Evolutionary conservation across 1,140 invertebrate genomes (phyloP).

Genomic region (Plectrocnemia conspersa): DNA sequence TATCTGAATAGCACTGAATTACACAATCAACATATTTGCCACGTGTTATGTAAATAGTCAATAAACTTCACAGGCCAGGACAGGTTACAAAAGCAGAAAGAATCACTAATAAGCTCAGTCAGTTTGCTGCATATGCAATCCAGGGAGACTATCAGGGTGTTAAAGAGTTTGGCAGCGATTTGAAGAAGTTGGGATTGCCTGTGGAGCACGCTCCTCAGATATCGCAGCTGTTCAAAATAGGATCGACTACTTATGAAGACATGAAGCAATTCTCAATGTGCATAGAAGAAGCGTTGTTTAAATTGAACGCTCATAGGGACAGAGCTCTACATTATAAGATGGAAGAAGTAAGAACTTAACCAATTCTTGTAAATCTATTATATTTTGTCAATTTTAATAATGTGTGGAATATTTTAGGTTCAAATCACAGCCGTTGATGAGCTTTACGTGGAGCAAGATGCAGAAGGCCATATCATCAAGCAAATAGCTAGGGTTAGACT

Average conservation of each 20-base stretch:
- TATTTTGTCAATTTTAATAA: background rate
- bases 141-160: constrained; percentile 88
- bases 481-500: constrained; percentile 93
- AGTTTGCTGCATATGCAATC: constrained; percentile 92
- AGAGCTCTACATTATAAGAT: constrained; percentile 92
- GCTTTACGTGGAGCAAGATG: constrained; percentile 88
- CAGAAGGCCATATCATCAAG: constrained; percentile 76
- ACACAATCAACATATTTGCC: too few species aligned
- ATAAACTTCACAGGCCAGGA: too few species aligned
- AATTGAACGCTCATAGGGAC: constrained; percentile 76
- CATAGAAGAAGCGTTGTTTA: constrained; percentile 88
- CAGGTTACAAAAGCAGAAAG: constrained; percentile 92
- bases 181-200: constrained; percentile 89
- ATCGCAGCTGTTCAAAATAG: constrained; percentile 94
- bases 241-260: constrained; percentile 82
- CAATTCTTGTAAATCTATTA: too few species aligned
- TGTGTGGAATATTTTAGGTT: too few species aligned
- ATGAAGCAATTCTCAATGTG: constrained; percentile 85
- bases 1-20: too few species aligned
- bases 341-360: constrained; percentile 68
- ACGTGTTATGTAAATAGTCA: too few species aligned
- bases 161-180: constrained; percentile 87
- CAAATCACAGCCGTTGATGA: constrained; percentile 97
- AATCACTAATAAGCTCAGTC: constrained; percentile 84
- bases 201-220: constrained; percentile 96